These are phyloP conservation scores for Terebella lapidaria DNA, from an alignment of 2,888 invertebrate species.

Conservation along the genomic window DNA sequence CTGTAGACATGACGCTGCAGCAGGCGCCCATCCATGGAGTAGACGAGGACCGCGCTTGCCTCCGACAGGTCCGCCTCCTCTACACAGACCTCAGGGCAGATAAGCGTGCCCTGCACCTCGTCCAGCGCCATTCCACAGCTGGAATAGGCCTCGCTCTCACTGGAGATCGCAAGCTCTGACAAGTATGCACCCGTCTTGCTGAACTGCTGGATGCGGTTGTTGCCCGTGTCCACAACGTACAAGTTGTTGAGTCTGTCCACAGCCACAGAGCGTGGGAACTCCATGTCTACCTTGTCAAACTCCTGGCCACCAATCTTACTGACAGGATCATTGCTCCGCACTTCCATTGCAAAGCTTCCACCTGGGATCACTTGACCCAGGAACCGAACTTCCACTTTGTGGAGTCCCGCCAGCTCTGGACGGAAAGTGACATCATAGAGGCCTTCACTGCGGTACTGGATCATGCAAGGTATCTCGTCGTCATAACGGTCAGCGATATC, in stretches of 20 bases:
- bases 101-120: conserved; percentile 10
- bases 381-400: conserved; percentile 20
- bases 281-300: conserved; percentile 13
- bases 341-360: conserved; percentile 13
- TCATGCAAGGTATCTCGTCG: conserved; percentile 17
- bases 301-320: conserved; percentile 17
- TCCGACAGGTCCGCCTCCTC: conserved; percentile 18
- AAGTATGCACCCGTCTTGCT: conserved; percentile 9
- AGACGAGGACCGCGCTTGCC: conserved; percentile 18
- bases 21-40: conserved; percentile 16
- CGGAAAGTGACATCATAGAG: conserved; percentile 22
- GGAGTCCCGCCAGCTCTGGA: conserved; percentile 23
- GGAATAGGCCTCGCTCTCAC: conserved; percentile 16
- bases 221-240: conserved; percentile 26
- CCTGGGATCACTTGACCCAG: conserved; percentile 15
- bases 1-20: conserved; percentile 6
- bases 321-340: conserved; percentile 26
- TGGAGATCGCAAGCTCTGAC: conserved; percentile 14
- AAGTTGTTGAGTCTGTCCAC: conserved; percentile 19
- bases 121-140: conserved; percentile 25
- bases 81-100: conserved; percentile 25
- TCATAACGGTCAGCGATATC: conserved; percentile 21
- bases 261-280: conserved; percentile 24
- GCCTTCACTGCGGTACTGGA: conserved; percentile 16
- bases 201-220: conserved; percentile 23